phyloP scores from a whole-genome alignment of 2,797 vertebrate genomes.

The Myotis findleyi region DNA sequence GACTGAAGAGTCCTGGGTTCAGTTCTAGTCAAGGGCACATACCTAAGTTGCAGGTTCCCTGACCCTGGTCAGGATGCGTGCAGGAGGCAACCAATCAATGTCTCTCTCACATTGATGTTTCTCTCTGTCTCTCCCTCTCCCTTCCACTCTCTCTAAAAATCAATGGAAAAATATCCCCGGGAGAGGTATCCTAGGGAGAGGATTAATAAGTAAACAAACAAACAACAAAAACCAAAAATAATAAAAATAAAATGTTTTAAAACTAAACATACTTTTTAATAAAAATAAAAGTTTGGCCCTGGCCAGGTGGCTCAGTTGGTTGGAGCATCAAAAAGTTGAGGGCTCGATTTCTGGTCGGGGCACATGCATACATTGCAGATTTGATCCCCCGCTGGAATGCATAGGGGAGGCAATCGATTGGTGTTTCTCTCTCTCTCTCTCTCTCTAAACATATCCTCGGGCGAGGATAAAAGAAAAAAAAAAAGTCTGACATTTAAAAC shows the following conservation, averaged over 20 bases:
- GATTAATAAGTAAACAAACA: no score
- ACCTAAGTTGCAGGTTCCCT: no score
- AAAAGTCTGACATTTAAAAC: slow-evolving; percentile 23
- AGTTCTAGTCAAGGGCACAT: no score
- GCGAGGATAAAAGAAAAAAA: background rate
- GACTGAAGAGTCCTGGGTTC: no score
- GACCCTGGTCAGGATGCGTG: no score
- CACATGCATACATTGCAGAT: background rate
- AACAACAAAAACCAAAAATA: no score
- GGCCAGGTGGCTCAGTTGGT: background rate
- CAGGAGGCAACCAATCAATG: no score
- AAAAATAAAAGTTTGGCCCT: background rate
- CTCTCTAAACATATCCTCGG: background rate
- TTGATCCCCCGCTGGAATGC: background rate
- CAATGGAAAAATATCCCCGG: no score
- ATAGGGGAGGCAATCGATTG: background rate
- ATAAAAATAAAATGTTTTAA: slow-evolving; percentile 32
- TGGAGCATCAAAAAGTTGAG: background rate
- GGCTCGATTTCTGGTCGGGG: background rate
- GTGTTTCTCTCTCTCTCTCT: background rate
- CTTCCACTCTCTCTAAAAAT: no score
- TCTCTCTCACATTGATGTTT: no score
- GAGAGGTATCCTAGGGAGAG: no score
- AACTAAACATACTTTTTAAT: background rate
- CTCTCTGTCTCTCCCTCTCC: no score